Evolutionary conservation across 2,113 vertebrate genomes (phyloP), one percentile per base, ranked within the genome.

Genomic region (Spea multiplicata): DNA sequence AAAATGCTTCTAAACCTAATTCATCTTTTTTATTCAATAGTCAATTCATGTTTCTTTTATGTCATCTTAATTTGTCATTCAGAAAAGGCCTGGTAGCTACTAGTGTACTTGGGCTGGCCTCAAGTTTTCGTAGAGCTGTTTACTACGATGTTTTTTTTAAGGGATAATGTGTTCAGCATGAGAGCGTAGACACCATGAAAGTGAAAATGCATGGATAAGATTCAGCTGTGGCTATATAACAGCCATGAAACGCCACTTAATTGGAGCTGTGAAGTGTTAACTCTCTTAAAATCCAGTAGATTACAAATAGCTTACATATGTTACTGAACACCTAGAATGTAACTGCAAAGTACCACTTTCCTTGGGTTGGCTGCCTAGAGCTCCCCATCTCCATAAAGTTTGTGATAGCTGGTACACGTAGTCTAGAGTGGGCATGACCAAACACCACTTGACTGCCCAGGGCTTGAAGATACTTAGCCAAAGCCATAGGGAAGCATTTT

Each of bases 201-300:
- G 72, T 68, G 66, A 72, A 61, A 78, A 78, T 45, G 72, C 76
- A 78, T 72, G 76, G 76, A 72, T 78, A 48, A 72, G 72, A 78
- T 72, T 64, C 44, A 55, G 69, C 69, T 30, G 44, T 14, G 61
- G 47, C 59, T 78, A 48, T 65, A 78, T 72, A 78, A 78, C 59
- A 71, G 44, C 59, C 76, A 78, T 78, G 69, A 72, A 78, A 72
- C 55, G 30, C 49, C 46, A n/a, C 69, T 72, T 59, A 59, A 59
- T 13, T 59, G 10, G 45, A 72, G 49, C 9, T 12, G 7, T 50
- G 45, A 57, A 47, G 68, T 76, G 9, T 69, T 61, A 76, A 61
- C 74, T 55, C 55, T 59, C 14, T 13, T 3, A 59, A 13, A 13
- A 13, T 59, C 1, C 30, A 30, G 30, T 30, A 30, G 30, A n/a